Evolutionary conservation across 2,797 vertebrate genomes (phyloP).

Genomic region (Hemitrygon akajei): DNA sequence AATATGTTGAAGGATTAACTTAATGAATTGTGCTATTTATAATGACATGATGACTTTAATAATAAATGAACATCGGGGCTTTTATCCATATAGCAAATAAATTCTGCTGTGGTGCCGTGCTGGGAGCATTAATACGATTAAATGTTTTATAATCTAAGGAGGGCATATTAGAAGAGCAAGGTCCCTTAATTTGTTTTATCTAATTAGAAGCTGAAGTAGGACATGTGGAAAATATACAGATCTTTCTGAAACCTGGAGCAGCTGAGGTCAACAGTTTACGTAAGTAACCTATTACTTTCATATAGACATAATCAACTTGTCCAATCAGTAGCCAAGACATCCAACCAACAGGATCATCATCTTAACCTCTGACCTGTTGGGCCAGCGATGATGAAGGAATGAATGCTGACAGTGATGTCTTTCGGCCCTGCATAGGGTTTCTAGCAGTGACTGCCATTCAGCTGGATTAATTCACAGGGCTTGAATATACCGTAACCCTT

Average conservation of each 20-base stretch:
- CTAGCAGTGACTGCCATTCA: not conserved
- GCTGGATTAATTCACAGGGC: not conserved
- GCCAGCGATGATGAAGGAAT: not conserved
- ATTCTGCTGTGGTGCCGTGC: not conserved
- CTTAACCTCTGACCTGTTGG: not conserved
- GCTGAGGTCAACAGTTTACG: not conserved
- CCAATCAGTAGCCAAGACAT: not conserved
- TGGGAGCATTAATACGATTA: not conserved
- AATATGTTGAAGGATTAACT: not conserved
- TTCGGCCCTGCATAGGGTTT: not conserved
- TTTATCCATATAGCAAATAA: not conserved
- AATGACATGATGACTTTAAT: not conserved
- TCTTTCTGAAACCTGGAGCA: not conserved
- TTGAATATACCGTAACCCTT: not conserved
- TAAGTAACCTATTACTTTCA: not conserved
- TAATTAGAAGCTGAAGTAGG: not conserved
- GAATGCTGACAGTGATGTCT: not conserved
- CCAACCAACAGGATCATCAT: not conserved
- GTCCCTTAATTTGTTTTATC: not conserved
- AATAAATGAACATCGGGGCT: not conserved
- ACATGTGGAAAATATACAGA: not conserved
- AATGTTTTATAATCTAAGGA: not conserved
- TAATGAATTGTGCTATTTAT: not conserved
- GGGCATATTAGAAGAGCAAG: not conserved
- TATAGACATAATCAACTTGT: not conserved